Conservation (phyloP, 2,888 invertebrate species). For the Ochropleura plecta region DNA sequence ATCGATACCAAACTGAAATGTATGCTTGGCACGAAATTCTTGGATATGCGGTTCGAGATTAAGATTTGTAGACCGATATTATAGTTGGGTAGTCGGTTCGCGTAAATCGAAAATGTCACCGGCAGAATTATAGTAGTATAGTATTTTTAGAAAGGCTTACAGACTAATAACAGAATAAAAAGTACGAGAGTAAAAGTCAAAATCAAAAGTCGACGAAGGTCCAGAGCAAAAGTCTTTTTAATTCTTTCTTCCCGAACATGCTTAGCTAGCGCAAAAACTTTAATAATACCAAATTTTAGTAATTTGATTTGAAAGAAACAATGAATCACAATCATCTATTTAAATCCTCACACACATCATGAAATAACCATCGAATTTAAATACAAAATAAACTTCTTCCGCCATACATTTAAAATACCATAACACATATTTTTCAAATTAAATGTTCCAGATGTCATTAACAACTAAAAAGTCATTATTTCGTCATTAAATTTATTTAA, state of each 20-base stretch:
- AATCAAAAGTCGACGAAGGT: too few species aligned
- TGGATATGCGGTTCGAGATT: slow-evolving; percentile 14
- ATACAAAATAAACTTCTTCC: slow-evolving; percentile 11
- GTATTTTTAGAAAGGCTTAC: not conserved
- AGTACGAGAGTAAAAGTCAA: too few species aligned
- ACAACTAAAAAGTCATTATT: slow-evolving; percentile 52
- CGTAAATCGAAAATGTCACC: not conserved
- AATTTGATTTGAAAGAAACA: not conserved
- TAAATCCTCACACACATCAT: not conserved
- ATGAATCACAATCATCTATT: not conserved
- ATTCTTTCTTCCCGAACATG: too few species aligned
- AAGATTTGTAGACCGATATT: slow-evolving; percentile 20
- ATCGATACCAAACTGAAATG: slow-evolving; percentile 24
- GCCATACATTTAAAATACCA: slow-evolving; percentile 13
- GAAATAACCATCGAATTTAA: slow-evolving; percentile 4
- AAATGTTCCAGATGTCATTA: slow-evolving; percentile 40
- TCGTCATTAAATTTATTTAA: slow-evolving; percentile 46
- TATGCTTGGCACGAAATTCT: slow-evolving; percentile 42
- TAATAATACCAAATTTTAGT: too few species aligned
- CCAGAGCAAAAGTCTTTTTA: too few species aligned
- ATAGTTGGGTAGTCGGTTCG: not conserved
- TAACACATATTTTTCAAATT: slow-evolving; percentile 31
- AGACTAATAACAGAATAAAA: too few species aligned
- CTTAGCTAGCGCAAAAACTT: too few species aligned
- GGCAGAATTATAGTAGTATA: not conserved